Percentiles rank a stretch among this genome's conserved stretches.
Conservation (phyloP, 2,113 vertebrate species). For the Tupaia chinensis region DNA sequence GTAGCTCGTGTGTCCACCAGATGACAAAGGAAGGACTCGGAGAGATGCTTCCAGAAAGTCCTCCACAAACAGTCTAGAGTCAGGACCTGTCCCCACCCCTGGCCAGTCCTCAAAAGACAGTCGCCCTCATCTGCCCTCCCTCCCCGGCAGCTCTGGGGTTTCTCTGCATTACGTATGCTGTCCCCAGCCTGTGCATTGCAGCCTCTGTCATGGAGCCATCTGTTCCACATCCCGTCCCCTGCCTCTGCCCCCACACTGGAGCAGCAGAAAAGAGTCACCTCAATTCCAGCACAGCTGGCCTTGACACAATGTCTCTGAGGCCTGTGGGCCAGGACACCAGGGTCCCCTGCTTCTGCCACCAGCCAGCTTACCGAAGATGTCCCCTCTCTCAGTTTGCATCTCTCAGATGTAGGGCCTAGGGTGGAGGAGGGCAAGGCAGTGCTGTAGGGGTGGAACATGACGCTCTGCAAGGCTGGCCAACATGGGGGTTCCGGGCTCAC, state of each 20-base stretch:
- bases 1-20: conserved; percentile 14
- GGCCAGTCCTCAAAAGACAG: not conserved
- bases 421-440: too few species aligned
- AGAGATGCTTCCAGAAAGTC: not conserved
- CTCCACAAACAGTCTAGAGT: not conserved
- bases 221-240: not conserved
- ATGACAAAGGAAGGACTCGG: not conserved
- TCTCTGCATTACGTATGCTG: not conserved
- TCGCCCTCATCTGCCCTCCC: not conserved
- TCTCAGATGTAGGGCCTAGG: not conserved
- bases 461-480: too few species aligned
- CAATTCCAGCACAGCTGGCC: not conserved
- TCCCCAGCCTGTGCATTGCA: not conserved
- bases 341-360: not conserved
- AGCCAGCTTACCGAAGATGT: not conserved
- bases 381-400: not conserved
- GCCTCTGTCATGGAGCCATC: not conserved
- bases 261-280: not conserved
- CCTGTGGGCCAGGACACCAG: not conserved
- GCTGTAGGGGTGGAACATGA: too few species aligned
- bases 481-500: too few species aligned
- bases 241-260: not conserved
- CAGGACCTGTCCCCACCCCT: not conserved
- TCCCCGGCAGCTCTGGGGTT: not conserved
- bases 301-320: not conserved